Conservation (phyloP, 2,888 invertebrate species). For the Drosophila conformis region DNA sequence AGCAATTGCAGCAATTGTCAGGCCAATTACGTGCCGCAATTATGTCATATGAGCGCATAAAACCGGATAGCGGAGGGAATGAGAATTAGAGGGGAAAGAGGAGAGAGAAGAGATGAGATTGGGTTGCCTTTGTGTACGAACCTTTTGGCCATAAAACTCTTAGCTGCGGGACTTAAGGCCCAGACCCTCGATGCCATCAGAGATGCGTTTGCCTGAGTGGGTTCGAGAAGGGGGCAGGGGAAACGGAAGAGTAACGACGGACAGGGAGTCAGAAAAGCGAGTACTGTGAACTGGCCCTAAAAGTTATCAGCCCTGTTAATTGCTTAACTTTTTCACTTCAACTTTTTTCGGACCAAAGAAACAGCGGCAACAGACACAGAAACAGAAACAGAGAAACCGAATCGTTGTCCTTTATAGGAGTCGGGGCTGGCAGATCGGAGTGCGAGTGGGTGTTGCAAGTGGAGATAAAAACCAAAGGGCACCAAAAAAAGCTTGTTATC, state of each 20-base stretch:
- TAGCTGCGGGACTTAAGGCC: constrained; percentile 51
- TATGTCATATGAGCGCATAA: constrained; percentile 77
- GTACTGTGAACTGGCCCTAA: constrained; percentile 61
- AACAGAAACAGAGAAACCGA: constrained; percentile 36
- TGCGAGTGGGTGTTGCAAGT: constrained; percentile 1
- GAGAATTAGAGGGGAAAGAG: no score
- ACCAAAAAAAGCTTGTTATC: neutral
- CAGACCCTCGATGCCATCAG: constrained; percentile 18
- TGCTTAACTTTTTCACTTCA: constrained; percentile 83
- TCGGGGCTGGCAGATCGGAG: neutral
- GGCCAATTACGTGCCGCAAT: constrained; percentile 77
- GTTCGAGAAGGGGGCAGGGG: neutral
- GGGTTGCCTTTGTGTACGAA: constrained; percentile 33
- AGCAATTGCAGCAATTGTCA: constrained; percentile 73
- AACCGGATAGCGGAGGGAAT: constrained; percentile 22
- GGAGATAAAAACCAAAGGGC: constrained; percentile 58
- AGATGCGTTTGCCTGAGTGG: constrained; percentile 30
- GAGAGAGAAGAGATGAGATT: neutral
- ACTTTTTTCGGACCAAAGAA: constrained; percentile 65
- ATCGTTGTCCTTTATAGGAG: constrained; percentile 3
- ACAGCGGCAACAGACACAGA: constrained; percentile 36
- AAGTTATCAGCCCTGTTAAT: constrained; percentile 83
- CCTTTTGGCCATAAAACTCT: constrained; percentile 71
- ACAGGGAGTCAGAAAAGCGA: constrained; percentile 1
- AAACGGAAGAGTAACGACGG: neutral